Percentiles rank a stretch among this genome's conserved stretches.
Evolutionary conservation across 2,113 vertebrate genomes (phyloP).

Genomic region (Lophura nycthemera): DNA sequence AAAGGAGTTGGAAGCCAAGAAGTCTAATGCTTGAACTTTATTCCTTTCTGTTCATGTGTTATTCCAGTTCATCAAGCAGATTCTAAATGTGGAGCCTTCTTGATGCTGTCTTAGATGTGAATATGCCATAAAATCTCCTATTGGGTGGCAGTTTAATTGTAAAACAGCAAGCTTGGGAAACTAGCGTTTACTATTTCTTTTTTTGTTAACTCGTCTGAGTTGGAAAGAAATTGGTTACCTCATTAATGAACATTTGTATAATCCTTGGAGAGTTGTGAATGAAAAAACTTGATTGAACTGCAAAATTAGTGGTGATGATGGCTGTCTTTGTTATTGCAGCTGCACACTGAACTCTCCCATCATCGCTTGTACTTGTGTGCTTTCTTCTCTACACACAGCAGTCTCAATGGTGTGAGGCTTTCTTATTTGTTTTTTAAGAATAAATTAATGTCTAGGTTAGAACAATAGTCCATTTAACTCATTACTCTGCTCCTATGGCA

Average conservation of each 20-base stretch:
- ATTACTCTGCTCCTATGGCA: neutral
- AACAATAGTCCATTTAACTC: neutral
- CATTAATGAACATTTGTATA: constrained; percentile 2
- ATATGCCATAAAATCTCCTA: neutral
- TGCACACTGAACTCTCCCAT: neutral
- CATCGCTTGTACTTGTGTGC: neutral
- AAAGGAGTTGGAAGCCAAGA: neutral
- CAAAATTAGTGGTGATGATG: neutral
- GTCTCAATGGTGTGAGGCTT: neutral
- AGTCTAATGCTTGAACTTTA: neutral
- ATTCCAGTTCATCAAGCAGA: neutral
- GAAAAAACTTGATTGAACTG: constrained; percentile 8
- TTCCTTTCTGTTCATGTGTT: neutral
- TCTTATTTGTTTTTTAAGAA: neutral
- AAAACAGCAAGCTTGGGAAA: neutral
- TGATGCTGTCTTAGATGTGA: neutral
- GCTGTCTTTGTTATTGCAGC: neutral
- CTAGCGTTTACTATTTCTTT: neutral
- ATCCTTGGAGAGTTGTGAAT: constrained; percentile 18
- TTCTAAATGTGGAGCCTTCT: constrained; percentile 1
- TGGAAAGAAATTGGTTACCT: neutral
- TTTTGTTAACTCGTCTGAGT: neutral
- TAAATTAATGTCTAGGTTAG: neutral
- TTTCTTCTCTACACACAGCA: neutral
- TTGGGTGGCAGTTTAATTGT: neutral